Evolutionary conservation across 2,113 vertebrate species (phyloP).

Genomic region (Cynoglossus semilaevis): DNA sequence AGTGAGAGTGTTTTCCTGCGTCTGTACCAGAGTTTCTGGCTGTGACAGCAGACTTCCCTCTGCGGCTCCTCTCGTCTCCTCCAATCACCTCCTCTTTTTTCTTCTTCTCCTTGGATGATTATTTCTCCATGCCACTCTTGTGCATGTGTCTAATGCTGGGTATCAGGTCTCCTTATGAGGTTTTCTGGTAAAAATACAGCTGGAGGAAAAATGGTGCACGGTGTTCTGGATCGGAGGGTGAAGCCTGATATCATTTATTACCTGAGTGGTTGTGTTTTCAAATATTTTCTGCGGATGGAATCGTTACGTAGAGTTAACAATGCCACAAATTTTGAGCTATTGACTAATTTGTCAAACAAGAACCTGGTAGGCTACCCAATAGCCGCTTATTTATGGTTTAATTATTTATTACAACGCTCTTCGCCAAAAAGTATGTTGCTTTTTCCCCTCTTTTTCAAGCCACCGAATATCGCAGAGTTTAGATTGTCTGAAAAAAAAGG

Average conservation of each 20-base stretch:
- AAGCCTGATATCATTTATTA: conserved; percentile 41
- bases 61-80: conserved; percentile 48
- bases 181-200: conserved; percentile 22
- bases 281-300: conserved; percentile 4
- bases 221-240: conserved; percentile 59
- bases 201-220: conserved; percentile 45
- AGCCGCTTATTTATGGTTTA: conserved; percentile 21
- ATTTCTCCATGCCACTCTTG: conserved; percentile 49
- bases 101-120: conserved; percentile 24
- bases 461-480: conserved; percentile 45
- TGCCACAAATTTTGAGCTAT: conserved; percentile 32
- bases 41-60: conserved; percentile 29
- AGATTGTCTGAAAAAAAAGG: conserved; percentile 46
- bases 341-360: conserved; percentile 25
- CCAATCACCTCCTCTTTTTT: conserved; percentile 17
- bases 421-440: conserved; percentile 2
- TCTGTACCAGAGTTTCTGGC: conserved; percentile 42
- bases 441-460: conserved; percentile 32
- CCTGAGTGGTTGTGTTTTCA: conserved; percentile 19
- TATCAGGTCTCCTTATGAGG: conserved; percentile 28
- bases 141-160: conserved; percentile 36
- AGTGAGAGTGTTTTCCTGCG: conserved; percentile 43
- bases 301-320: conserved; percentile 7
- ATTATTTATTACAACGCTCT: conserved; percentile 34
- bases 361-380: conserved; percentile 32